Evolutionary conservation across 2,797 vertebrate genomes (phyloP), one percentile per base, ranked within the genome.

Genomic region (Enteromius trimaculatus): DNA sequence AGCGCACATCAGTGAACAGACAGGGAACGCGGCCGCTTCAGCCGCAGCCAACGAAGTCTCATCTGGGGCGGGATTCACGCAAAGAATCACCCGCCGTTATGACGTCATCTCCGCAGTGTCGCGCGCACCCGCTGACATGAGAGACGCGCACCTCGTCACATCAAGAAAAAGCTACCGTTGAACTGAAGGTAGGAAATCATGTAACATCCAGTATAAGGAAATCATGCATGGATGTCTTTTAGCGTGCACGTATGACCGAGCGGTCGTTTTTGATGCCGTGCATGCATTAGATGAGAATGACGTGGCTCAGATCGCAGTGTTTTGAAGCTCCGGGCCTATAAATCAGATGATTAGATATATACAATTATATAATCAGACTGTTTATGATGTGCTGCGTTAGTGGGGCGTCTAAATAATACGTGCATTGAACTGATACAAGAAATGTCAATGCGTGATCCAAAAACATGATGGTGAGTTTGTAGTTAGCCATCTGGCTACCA

Each of bases 91-190:
- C 62, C 21, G 13, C 62, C 19, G 3, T 31, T 19, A 64, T 87
- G 88, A 91, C 90, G 86, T 90, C 88, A 88, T 26, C 82, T 84
- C 88, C 84, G 87, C 89, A 89, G 87, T 88, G 86, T 78, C 55
- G 42, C 77, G 84, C 87, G 77, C 86, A 72, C 72, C 4, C 49
- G 29, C 42, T 29, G 55, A 47, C 16, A 68, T 23, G 64, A 83
- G 77, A 31, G 55, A 31, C 55, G 31, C 16, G 71, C 71, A n/a
- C 71, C n/a, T 76, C 71, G 80, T 82, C 62, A 55, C 71, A 17
- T 31, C n/a, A 68, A 51, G 34, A 19, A 21, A 21, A 39, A 42
- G 44, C 65, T 21, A n/a, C 49, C n/a, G 39, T 71, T 37, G 39
- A 78, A 49, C 74, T 37, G 21, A 62, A 77, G 81, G 81, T 83